Conservation (phyloP, 2,888 invertebrate species). For the Lasioglossum figueresi region DNA sequence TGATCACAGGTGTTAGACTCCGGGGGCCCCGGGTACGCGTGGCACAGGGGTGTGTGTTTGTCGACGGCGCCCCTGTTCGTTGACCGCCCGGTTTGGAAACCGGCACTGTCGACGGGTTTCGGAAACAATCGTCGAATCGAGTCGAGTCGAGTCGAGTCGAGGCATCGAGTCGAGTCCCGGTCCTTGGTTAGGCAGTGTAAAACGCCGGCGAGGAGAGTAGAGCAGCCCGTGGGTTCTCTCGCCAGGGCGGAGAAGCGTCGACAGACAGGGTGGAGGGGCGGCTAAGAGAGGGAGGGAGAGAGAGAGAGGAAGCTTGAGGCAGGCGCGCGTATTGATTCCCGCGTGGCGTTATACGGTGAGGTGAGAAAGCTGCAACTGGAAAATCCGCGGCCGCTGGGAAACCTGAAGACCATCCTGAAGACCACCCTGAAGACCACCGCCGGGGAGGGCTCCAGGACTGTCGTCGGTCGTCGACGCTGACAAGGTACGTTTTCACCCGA, state of each 20-base stretch:
- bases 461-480: conserved; percentile 19
- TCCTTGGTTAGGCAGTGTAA: not conserved
- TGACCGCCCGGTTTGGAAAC: not conserved
- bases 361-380: conserved; percentile 72
- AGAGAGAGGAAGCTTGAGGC: conserved; percentile 65
- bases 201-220: not conserved
- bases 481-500: conserved; percentile 44
- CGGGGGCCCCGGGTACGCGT: not conserved
- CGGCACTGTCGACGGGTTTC: not conserved
- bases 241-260: conserved; percentile 21
- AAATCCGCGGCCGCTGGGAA: conserved; percentile 69
- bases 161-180: not conserved
- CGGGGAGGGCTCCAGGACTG: conserved; percentile 3
- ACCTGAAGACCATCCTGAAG: conserved; percentile 53
- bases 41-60: not conserved
- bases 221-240: conserved; percentile 15
- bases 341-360: conserved; percentile 74
- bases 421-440: conserved; percentile 2
- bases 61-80: not conserved
- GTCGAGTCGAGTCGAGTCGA: not conserved
- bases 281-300: conserved; percentile 45
- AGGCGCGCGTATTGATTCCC: conserved; percentile 73
- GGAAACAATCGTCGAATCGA: not conserved
- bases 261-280: conserved; percentile 26
- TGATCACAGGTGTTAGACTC: conserved; percentile 4